A percentile compares a stretch with the other conserved stretches of the same genome.
phyloP scores from a whole-genome alignment of 2,797 vertebrate species.

The Masticophis lateralis region DNA sequence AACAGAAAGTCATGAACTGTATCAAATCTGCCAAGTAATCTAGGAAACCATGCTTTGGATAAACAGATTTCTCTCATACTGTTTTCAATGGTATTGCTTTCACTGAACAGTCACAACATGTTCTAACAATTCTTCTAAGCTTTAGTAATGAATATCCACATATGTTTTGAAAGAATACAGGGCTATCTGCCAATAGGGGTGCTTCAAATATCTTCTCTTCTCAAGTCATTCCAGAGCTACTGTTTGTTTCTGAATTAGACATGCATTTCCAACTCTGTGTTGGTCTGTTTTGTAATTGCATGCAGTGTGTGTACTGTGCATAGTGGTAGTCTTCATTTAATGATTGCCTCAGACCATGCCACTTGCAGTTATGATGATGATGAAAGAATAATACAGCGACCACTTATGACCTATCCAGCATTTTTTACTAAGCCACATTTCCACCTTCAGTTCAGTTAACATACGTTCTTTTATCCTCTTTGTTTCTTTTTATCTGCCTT shows the following conservation, averaged over 20 bases:
- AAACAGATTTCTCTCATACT: rapidly evolving
- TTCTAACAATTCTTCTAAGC: rapidly evolving
- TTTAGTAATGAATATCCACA: not conserved
- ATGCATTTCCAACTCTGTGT: not conserved
- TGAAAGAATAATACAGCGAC: not conserved
- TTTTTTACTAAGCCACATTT: not conserved
- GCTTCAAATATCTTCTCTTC: not conserved
- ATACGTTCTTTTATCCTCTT: not conserved
- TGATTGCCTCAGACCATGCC: not conserved
- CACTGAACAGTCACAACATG: not conserved
- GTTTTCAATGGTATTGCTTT: rapidly evolving
- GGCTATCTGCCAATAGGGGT: not conserved
- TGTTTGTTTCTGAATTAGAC: not conserved
- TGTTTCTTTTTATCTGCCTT: not conserved
- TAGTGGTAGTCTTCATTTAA: not conserved
- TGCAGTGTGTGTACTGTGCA: not conserved
- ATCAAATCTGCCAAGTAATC: conserved; percentile 44
- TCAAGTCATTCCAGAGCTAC: not conserved
- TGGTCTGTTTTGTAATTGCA: not conserved
- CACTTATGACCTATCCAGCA: not conserved
- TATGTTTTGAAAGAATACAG: not conserved
- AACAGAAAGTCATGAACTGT: conserved; percentile 4
- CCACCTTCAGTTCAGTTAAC: not conserved
- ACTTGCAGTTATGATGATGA: not conserved
- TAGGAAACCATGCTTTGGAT: not conserved